Evolutionary conservation across 1,140 invertebrate genomes (phyloP).

Genomic region (Andrena cerasifolii): DNA sequence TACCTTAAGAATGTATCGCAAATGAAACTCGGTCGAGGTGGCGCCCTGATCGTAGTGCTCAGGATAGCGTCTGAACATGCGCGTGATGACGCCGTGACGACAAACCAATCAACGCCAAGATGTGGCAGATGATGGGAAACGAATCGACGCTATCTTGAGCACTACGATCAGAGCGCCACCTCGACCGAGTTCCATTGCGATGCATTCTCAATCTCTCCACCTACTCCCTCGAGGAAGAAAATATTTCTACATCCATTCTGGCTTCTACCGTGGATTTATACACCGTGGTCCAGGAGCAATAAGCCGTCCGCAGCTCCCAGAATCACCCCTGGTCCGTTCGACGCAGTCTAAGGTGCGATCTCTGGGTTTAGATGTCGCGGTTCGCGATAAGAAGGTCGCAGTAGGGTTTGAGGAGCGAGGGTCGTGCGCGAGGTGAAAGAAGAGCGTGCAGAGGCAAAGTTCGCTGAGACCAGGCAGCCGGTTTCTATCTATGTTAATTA

Average conservation of each 20-base stretch:
- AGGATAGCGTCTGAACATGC: too few relatives aligned
- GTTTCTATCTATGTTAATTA: conserved; percentile 74
- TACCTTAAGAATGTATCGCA: too few relatives aligned
- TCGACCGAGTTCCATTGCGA: too few relatives aligned
- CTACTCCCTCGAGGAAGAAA: not conserved
- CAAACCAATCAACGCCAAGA: too few relatives aligned
- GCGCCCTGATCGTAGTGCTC: too few relatives aligned
- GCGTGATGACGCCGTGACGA: too few relatives aligned
- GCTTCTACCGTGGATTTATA: conserved; percentile 13
- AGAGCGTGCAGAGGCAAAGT: conserved; percentile 14
- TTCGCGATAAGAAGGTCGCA: conserved; percentile 53
- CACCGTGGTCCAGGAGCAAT: not conserved
- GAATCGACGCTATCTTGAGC: too few relatives aligned
- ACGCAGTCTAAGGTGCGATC: conserved; percentile 31
- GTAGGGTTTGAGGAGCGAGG: not conserved
- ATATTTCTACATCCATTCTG: not conserved
- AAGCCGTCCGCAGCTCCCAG: conserved; percentile 21
- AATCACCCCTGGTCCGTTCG: conserved; percentile 38
- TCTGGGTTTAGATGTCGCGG: conserved; percentile 54
- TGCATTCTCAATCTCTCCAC: too few relatives aligned
- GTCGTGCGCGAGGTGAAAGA: not conserved
- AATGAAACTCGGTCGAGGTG: too few relatives aligned
- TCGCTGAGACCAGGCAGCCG: conserved; percentile 22
- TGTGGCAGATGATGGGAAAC: too few relatives aligned
- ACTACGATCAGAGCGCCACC: too few relatives aligned